Base-by-base conservation (phyloP, 2,797 vertebrate genomes). In the Amphiprion clarkii region DNA sequence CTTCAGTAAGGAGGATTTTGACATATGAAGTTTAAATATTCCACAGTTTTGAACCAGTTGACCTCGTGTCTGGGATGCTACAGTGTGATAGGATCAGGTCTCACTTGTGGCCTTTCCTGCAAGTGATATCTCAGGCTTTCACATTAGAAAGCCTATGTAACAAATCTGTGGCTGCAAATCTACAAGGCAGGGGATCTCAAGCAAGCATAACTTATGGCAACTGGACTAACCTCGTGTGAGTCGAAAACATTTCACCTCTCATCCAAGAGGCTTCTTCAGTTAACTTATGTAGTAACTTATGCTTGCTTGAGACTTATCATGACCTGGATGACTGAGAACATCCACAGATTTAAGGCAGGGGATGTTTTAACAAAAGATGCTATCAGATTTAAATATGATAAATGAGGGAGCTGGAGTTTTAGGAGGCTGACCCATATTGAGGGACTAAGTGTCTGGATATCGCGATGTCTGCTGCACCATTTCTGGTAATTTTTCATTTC, bases 1-100 rank as follows among this genome's bases (percentile, higher is more conserved):
- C 55, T 44, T 58, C 3, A 44, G 10, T 25, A 19, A 66, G 33
- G 33, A 33, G 52, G 11, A 67, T 25, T 56, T 66, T 14, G 19
- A 52, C 29, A 33, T 21, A 17, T 67, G 19, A 70, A 48, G 48
- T 55, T 64, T 31, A 40, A 52, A 74, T 44, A 53, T 57, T 62
- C 59, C 2, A 12, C 64, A 60, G 25, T 51, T 54, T 78, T 33
- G 33, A 57, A 19, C 19, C 27, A 61, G 55, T 51, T 71, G 3
- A 69, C 55, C 54, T 59, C 29, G 11, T 44, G 29, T 46, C 59
- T 39, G 29, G 16, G 52, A 39, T 46, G 57, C 14, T 40, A 76
- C 25, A 23, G 19, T 31, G 33, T 64, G 33, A 76, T n/a, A 23
- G 19, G 29, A 58, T 76, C 44, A 64, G 29, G 25, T 66, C 60